phyloP scores from a whole-genome alignment of 2,113 vertebrate genomes.

The Callithrix jacchus region DNA sequence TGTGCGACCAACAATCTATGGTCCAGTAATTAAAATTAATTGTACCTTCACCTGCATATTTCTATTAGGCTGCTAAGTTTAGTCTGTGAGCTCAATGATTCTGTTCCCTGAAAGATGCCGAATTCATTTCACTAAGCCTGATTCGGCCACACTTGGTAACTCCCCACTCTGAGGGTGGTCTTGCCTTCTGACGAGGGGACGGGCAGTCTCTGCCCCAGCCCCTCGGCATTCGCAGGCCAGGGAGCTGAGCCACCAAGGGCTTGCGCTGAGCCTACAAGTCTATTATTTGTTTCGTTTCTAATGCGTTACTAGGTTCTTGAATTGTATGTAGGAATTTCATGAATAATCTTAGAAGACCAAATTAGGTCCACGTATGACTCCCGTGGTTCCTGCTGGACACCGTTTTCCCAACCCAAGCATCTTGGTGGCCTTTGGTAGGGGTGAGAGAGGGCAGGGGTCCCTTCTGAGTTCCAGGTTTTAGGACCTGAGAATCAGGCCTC shows the following conservation, averaged over 20 bases:
- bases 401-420: accelerated
- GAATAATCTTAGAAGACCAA: conserved; percentile 66
- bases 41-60: conserved; percentile 91
- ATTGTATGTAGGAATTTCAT: neutral
- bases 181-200: neutral
- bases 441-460: too few relatives aligned
- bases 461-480: neutral
- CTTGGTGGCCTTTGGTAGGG: neutral
- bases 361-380: conserved; percentile 43
- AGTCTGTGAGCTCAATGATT: conserved; percentile 83
- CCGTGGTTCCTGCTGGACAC: accelerated
- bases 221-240: neutral
- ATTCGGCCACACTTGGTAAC: conserved; percentile 80
- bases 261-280: neutral
- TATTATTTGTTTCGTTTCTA: neutral
- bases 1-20: conserved; percentile 91
- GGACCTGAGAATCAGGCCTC: neutral
- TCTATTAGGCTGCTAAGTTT: conserved; percentile 87
- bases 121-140: conserved; percentile 79
- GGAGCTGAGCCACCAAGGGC: neutral
- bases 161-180: neutral
- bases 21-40: conserved; percentile 98
- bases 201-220: conserved; percentile 38
- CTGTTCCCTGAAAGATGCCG: conserved; percentile 80
- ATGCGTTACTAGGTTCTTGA: conserved; percentile 8